A percentile compares a stretch with the other conserved stretches of the same genome.
Conservation (phyloP, 2,797 vertebrate genomes). For the Cryptoprocta ferox region DNA sequence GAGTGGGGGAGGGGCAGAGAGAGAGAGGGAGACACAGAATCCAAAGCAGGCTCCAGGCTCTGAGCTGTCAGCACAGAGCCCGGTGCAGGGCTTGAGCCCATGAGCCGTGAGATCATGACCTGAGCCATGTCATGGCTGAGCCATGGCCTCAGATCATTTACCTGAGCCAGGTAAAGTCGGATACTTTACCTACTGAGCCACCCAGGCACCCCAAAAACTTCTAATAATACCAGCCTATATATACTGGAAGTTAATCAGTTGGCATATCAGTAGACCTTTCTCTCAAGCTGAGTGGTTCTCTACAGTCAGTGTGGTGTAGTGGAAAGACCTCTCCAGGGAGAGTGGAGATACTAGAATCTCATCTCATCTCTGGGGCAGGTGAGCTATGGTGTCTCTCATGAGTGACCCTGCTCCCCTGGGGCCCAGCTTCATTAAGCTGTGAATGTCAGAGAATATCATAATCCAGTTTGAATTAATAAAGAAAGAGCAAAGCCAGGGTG, state of each 20-base stretch:
- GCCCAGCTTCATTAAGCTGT: not conserved
- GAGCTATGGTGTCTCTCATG: not conserved
- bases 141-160: no score
- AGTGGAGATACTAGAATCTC: not conserved
- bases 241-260: not conserved
- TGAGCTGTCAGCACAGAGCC: no score
- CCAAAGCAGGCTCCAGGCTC: no score
- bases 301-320: not conserved
- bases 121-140: no score
- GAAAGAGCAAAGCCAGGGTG: not conserved
- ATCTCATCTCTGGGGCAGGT: not conserved
- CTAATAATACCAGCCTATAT: not conserved
- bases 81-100: accelerated
- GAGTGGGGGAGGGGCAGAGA: no score
- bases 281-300: not conserved
- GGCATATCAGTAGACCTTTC: not conserved
- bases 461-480: not conserved
- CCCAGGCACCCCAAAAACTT: not conserved
- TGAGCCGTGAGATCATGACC: no score
- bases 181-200: no score
- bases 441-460: not conserved
- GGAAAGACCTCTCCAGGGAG: not conserved
- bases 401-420: not conserved
- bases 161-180: no score
- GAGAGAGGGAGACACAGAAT: no score